These are phyloP conservation scores for Dasyornis broadbenti DNA, from an alignment of 2,113 vertebrate species.

Conservation along the genomic window DNA sequence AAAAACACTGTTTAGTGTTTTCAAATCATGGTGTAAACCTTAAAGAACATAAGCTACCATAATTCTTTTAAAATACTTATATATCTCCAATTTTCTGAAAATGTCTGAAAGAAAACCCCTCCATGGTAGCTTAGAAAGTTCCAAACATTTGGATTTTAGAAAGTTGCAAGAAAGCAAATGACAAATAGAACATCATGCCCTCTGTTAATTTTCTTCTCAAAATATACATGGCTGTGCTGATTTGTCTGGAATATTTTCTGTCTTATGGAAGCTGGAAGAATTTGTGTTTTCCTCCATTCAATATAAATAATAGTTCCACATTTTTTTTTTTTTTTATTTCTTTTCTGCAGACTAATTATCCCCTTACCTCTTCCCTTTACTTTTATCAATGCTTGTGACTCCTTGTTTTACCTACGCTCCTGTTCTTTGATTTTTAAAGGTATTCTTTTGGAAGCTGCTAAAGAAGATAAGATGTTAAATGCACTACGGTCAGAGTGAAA, in stretches of 20 bases:
- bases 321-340: constrained; percentile 50
- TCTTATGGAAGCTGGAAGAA: constrained; percentile 21
- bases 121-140: neutral
- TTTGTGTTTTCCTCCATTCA: neutral
- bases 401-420: neutral
- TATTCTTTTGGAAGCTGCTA: neutral
- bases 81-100: neutral
- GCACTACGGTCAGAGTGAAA: fast-evolving
- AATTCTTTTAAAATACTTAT: neutral
- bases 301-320: constrained; percentile 4
- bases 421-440: neutral
- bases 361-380: neutral
- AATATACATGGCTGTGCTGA: neutral
- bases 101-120: neutral
- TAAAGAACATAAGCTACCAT: neutral
- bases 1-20: neutral
- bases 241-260: neutral
- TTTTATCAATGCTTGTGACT: neutral
- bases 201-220: neutral
- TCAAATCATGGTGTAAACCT: neutral
- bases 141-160: neutral
- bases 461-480: neutral
- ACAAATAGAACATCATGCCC: neutral
- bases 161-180: neutral
- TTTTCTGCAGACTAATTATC: constrained; percentile 3